Conservation (phyloP, 2,113 vertebrate species). For the Corythaixoides concolor region DNA sequence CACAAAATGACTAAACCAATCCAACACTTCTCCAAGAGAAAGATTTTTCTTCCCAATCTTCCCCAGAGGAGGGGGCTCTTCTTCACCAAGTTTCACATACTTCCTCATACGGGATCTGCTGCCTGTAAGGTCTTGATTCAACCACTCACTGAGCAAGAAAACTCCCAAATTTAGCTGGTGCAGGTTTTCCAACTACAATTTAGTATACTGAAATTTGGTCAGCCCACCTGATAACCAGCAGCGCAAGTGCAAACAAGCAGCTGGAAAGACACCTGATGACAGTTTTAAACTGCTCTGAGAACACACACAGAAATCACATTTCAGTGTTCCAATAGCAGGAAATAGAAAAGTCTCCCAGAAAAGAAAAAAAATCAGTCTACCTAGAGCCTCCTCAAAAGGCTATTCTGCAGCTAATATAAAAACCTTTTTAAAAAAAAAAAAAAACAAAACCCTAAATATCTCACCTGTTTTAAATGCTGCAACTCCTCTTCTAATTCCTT, state of each 20-base stretch:
- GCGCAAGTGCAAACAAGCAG: neutral
- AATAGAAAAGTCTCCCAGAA: neutral
- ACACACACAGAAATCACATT: neutral
- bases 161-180: neutral
- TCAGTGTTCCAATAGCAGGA: neutral
- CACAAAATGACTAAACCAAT: neutral
- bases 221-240: neutral
- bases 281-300: neutral
- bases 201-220: neutral
- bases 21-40: neutral
- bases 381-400: neutral
- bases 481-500: constrained; percentile 91
- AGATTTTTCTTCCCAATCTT: neutral
- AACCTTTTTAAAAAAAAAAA: neutral
- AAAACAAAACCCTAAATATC: neutral
- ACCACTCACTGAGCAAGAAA: neutral
- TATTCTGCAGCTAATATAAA: neutral
- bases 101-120: neutral
- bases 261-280: neutral
- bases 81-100: neutral
- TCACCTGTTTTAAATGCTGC: constrained; percentile 88
- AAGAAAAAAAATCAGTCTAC: neutral
- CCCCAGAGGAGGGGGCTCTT: neutral
- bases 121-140: neutral
- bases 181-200: neutral